Base-by-base conservation (phyloP, 2,888 invertebrate genomes). In the Timandra comae region DNA sequence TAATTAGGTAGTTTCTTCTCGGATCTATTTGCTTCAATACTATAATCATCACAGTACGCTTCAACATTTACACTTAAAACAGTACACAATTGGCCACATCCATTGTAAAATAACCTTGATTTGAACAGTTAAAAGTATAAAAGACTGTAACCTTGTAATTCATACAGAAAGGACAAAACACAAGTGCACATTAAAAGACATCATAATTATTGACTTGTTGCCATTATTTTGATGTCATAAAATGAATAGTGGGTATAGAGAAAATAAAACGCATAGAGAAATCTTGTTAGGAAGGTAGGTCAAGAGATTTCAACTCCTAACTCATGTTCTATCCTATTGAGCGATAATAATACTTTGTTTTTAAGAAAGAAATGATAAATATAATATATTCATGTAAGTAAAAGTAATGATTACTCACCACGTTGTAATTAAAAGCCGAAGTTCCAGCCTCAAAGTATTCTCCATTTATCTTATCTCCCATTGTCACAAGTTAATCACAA, bases 341-440 rank as follows among this genome's bases (percentile, higher is more conserved):
- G n/a, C n/a, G n/a, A n/a, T n/a, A n/a, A n/a, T n/a, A n/a, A n/a
- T n/a, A n/a, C n/a, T n/a, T n/a, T n/a, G n/a, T n/a, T n/a, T n/a
- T n/a, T n/a, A n/a, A n/a, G n/a, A n/a, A n/a, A n/a, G n/a, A n/a
- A n/a, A n/a, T n/a, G n/a, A n/a, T n/a, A n/a, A n/a, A n/a, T n/a
- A n/a, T n/a, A n/a, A n/a, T n/a, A n/a, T n/a, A n/a, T n/a, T n/a
- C n/a, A n/a, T n/a, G n/a, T n/a, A n/a, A 31, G 48, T 56, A 58
- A 50, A 57, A 52, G 49, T 38, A 46, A 31, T 43, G 41, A 51
- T 54, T 41, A 76, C 82, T 79, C 55, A 84, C 84, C 84, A 81
- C 80, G 75, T 84, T 84, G 46, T 73, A 82, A 56, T 84, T 84
- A 73, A 80, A 84, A 65, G 79, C 67, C 64, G 79, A 66, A 43